Conservation (phyloP, 2,797 vertebrate species). For the Okamejei kenojei region DNA sequence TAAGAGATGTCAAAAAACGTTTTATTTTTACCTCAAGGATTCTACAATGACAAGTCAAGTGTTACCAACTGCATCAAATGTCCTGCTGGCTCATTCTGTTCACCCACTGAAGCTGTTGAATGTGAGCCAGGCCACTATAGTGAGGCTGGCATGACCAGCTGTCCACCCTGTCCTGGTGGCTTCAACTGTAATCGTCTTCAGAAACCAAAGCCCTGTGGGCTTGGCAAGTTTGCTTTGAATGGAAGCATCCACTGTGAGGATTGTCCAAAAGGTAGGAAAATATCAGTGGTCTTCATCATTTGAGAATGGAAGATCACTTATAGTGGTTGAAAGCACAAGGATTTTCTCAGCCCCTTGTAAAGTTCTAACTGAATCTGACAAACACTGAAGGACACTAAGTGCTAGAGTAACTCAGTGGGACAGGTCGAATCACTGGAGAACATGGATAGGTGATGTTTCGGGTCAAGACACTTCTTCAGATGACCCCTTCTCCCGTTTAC, state of each 20-base stretch:
- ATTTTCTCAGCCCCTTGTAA: neutral
- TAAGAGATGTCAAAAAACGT: neutral
- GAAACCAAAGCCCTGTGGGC: neutral
- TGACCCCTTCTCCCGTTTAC: too few relatives aligned
- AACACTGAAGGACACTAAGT: neutral
- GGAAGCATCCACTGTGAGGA: constrained; percentile 7
- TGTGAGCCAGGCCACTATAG: constrained; percentile 8
- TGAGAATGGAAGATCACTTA: neutral
- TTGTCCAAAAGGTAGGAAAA: constrained; percentile 15
- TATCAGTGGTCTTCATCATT: neutral
- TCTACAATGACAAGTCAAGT: constrained; percentile 24
- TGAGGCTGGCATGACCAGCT: constrained; percentile 27
- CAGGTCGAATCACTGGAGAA: too few relatives aligned
- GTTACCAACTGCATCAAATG: neutral
- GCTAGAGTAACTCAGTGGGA: too few relatives aligned
- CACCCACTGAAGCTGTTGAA: neutral
- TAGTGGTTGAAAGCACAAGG: neutral
- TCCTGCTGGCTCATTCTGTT: neutral
- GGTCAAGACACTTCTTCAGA: too few relatives aligned
- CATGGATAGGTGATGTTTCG: too few relatives aligned
- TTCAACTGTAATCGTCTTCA: neutral
- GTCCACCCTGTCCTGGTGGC: neutral
- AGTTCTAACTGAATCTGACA: neutral
- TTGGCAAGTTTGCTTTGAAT: neutral
- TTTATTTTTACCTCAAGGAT: neutral